Evolutionary conservation across 2,888 invertebrate genomes (phyloP).

Genomic region (Nephrotoma guestfalica): DNA sequence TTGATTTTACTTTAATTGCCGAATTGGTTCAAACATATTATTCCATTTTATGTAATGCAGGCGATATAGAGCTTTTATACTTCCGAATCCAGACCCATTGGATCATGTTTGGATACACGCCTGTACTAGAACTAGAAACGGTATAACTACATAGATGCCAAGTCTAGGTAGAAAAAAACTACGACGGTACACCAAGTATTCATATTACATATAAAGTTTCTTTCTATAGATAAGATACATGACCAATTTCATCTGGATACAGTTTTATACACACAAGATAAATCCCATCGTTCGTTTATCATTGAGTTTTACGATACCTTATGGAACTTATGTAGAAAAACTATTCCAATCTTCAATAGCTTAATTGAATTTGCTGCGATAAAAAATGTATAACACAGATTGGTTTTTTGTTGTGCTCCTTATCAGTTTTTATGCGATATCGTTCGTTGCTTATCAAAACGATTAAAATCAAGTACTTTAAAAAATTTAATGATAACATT

Average conservation of each 20-base stretch:
- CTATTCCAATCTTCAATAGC: background rate
- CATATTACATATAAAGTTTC: background rate
- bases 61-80: no score
- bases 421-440: background rate
- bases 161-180: background rate
- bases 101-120: no score
- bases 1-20: no score
- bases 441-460: background rate
- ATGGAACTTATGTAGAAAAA: background rate
- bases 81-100: no score
- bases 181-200: background rate
- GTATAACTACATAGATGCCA: background rate
- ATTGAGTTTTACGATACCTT: background rate
- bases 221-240: background rate
- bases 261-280: background rate
- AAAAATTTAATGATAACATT: background rate
- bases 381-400: background rate
- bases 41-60: no score
- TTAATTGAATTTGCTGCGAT: background rate
- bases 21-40: no score
- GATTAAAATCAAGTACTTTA: background rate
- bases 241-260: no score
- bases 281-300: background rate
- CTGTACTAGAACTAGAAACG: no score
- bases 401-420: background rate